Percentiles rank a stretch among this genome's conserved stretches.
Evolutionary conservation across 2,797 vertebrate genomes (phyloP).

Genomic region (Avahi laniger): DNA sequence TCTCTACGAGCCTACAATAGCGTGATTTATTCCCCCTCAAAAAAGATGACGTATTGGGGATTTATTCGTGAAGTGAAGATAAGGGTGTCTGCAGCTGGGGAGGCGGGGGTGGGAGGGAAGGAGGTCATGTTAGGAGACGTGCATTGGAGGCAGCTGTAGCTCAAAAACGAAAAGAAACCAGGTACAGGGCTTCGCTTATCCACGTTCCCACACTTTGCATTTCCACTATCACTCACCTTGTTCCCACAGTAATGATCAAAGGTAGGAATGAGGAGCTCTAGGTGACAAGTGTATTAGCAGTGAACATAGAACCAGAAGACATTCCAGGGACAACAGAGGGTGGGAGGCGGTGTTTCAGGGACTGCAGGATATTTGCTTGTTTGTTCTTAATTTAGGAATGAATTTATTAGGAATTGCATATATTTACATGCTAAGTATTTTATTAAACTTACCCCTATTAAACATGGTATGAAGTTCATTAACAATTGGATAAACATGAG

Average conservation of each 20-base stretch:
- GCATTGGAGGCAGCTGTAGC: neutral
- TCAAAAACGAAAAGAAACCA: neutral
- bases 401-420: neutral
- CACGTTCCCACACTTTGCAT: neutral
- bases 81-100: no score
- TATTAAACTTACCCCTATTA: neutral
- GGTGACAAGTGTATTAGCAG: rapidly evolving
- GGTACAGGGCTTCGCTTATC: neutral
- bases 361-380: neutral
- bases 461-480: neutral
- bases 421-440: neutral
- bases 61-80: neutral
- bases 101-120: neutral
- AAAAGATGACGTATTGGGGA: neutral
- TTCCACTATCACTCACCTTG: neutral
- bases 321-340: neutral
- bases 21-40: neutral
- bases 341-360: neutral
- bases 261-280: neutral
- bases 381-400: neutral
- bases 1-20: neutral
- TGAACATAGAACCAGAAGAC: neutral
- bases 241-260: neutral
- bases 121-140: neutral
- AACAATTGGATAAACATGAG: neutral